Evolutionary conservation across 2,888 invertebrate species (phyloP).

Genomic region (Galeopsomyia nigrocyanea): DNA sequence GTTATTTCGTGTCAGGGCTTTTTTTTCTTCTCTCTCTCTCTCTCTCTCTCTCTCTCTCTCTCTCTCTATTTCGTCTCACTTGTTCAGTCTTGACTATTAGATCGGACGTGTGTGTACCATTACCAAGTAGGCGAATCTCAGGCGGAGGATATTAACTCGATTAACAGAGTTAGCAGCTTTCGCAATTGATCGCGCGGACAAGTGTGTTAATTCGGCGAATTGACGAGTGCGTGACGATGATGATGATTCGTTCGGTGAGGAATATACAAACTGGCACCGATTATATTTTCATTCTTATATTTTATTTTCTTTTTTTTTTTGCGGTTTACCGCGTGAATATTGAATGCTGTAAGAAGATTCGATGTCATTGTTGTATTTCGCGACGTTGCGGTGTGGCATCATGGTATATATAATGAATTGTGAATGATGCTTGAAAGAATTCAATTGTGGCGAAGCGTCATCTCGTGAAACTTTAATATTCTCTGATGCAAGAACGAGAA

Average conservation of each 20-base stretch:
- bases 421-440: too few relatives aligned
- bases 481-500: too few relatives aligned
- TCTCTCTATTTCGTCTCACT: neutral
- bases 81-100: too few relatives aligned
- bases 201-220: too few relatives aligned
- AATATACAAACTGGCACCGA: neutral
- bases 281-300: neutral
- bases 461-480: too few relatives aligned
- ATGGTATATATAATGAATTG: too few relatives aligned
- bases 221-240: too few relatives aligned
- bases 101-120: neutral
- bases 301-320: too few relatives aligned
- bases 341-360: too few relatives aligned
- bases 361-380: too few relatives aligned
- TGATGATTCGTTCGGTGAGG: neutral
- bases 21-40: neutral
- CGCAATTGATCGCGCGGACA: constrained; percentile 11
- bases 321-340: neutral
- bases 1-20: constrained; percentile 15
- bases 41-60: neutral
- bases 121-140: constrained; percentile 5
- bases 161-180: constrained; percentile 17
- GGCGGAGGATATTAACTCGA: neutral
- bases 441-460: too few relatives aligned
- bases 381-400: too few relatives aligned